Evolutionary conservation across 23 tunicate genomes (phyloP), one percentile per base, ranked within the genome.

Genomic region (Phallusia fumigata): DNA sequence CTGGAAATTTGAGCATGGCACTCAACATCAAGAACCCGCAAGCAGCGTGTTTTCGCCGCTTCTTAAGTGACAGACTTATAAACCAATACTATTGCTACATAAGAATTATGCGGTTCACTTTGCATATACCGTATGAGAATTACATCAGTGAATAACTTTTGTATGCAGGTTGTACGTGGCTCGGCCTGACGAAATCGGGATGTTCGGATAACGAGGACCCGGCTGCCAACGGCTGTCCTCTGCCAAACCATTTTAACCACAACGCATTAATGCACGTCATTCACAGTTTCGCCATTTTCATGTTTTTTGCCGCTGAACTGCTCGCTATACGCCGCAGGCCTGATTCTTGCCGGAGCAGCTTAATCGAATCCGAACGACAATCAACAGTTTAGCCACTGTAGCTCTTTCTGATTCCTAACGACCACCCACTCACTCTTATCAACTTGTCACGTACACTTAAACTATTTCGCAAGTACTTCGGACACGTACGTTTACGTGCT

Each of bases 201-300:
- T 88, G 95, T 44, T 85, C 80, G 28, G 78, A 87, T 28, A 84
- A 92, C 45, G 73, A 76, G 34, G 89, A 90, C 75, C 75, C 82
- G 16, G 79, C 30, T 22, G 91, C 81, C 28, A 64, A 74, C 33
- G 89, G 87, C 31, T 95, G 99, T 80, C 99, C 99, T 40, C 83
- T 95, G 44, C 99, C 99, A 31, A 75, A 90, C 65, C 47, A 53
- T 21, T 95, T 95, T 84, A 95, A 95, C 82, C 99, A 95, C 80
- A 95, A 95, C 73, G 97, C 89, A 8, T 53, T 95, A 22, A 58
- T 91, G 83, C 99, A 95, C 73, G 81, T 91, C 33, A 79, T 90
- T 0, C 89, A 87, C 64, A 76, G 79, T 19, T 47, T 86, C 19
- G 65, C 88, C 22, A 19, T 80, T 69, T 45, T 64, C 18, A 30